These are phyloP conservation scores for Eremophila alpestris DNA, from an alignment of 2,797 vertebrate genomes.

Conservation along the genomic window DNA sequence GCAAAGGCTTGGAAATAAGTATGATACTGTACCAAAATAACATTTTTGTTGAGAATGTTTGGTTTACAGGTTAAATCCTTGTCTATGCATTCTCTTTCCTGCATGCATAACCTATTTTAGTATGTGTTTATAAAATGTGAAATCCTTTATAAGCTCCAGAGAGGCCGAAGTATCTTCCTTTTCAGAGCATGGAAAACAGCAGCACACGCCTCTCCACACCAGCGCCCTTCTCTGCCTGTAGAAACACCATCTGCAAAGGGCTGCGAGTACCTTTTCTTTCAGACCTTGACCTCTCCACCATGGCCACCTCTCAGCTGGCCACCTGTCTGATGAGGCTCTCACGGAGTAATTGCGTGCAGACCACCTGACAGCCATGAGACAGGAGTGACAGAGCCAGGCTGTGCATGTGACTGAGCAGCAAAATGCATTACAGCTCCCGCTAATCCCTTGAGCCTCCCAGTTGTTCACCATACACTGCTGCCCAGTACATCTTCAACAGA, in stretches of 20 bases:
- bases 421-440: not conserved
- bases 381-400: not conserved
- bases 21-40: not conserved
- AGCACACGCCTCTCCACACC: not conserved
- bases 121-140: not conserved
- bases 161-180: not conserved
- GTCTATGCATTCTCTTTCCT: not conserved
- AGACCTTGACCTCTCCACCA: not conserved
- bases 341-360: accelerated
- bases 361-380: conserved; percentile 40
- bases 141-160: not conserved
- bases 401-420: not conserved
- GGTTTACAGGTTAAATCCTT: not conserved
- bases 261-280: not conserved
- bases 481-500: not conserved
- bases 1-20: not conserved
- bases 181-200: not conserved
- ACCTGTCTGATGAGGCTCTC: not conserved
- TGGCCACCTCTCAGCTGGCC: not conserved
- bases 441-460: conserved; percentile 51
- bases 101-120: not conserved
- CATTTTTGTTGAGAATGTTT: not conserved
- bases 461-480: not conserved
- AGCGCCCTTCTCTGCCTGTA: not conserved
- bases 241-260: not conserved